Conservation (phyloP, 2,888 invertebrate species). For the Drosophila birchii region DNA sequence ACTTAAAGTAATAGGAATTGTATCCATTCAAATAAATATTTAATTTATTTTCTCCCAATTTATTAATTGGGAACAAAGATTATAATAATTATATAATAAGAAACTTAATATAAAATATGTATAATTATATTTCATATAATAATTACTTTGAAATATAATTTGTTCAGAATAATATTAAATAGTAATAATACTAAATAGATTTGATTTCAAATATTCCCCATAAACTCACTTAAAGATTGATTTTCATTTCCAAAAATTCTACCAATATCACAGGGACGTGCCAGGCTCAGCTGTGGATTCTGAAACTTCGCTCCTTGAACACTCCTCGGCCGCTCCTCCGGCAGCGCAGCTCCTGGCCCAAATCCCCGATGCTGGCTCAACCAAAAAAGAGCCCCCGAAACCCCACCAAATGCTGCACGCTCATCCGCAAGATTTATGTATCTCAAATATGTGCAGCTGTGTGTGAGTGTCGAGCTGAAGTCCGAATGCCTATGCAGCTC, state of each 20-base stretch:
- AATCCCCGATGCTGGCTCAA: conserved; percentile 41
- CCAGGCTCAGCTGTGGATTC: conserved; percentile 31
- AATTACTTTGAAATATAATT: no score
- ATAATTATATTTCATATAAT: not conserved
- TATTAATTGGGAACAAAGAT: no score
- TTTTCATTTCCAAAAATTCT: conserved; percentile 3
- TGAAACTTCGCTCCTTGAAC: conserved; percentile 7
- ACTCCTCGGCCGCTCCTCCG: not conserved
- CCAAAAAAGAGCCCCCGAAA: conserved; percentile 40
- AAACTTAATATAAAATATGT: no score
- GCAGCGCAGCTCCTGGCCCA: conserved; percentile 17
- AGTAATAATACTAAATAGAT: no score
- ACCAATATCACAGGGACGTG: conserved; percentile 7
- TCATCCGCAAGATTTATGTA: conserved; percentile 79
- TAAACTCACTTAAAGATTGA: not conserved
- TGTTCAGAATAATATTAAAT: no score
- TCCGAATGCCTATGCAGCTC: conserved; percentile 76
- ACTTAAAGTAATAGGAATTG: no score
- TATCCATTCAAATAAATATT: no score
- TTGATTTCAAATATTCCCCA: no score
- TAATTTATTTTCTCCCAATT: no score
- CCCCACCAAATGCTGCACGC: conserved; percentile 59
- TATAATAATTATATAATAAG: not conserved
- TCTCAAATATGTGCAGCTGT: conserved; percentile 69
- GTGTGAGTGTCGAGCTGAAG: conserved; percentile 53